Conservation (phyloP, 2,113 vertebrate species). For the Salvelinus fontinalis region DNA sequence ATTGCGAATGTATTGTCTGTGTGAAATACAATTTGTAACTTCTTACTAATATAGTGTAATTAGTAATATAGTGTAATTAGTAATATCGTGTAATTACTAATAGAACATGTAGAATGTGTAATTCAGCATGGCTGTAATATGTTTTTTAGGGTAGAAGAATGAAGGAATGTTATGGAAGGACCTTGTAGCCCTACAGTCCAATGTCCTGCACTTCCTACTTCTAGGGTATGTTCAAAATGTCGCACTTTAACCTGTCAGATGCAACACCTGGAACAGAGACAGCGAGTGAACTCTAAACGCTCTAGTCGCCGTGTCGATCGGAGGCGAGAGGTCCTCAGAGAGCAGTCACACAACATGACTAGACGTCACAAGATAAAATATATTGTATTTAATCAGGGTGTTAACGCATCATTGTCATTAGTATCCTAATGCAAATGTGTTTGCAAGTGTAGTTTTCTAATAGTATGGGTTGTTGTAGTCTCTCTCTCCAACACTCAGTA, state of each 20-base stretch:
- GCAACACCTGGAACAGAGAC: conserved; percentile 24
- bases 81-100: no score
- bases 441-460: no score
- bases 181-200: background rate
- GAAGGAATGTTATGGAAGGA: no score
- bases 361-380: conserved; percentile 30
- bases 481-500: no score
- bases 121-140: no score
- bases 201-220: background rate
- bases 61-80: no score
- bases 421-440: background rate
- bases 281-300: background rate
- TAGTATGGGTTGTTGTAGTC: no score
- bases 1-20: no score
- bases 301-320: conserved; percentile 16
- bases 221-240: conserved; percentile 40
- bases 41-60: no score
- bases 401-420: background rate
- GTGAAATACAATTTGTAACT: no score
- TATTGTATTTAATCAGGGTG: conserved; percentile 9
- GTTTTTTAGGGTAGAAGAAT: no score
- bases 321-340: conserved; percentile 1
- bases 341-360: conserved; percentile 11
- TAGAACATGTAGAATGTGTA: no score
- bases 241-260: conserved; percentile 18